Conservation (phyloP, 2,888 invertebrate genomes). For the Clostera curtula region DNA sequence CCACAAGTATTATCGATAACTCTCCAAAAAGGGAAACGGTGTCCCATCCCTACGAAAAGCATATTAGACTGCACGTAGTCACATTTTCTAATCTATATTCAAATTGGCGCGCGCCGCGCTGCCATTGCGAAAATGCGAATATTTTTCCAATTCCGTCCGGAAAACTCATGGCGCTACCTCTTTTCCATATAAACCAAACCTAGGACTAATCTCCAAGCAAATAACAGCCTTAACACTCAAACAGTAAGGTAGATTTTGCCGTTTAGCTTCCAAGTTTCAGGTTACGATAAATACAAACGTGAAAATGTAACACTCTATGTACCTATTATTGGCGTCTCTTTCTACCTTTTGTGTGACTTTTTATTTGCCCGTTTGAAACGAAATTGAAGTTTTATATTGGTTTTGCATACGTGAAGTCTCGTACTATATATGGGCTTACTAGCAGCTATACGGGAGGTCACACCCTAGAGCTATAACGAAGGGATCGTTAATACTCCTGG, state of each 20-base stretch:
- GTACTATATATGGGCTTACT: too few relatives aligned
- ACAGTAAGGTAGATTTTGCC: constrained; percentile 7
- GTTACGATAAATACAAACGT: constrained; percentile 26
- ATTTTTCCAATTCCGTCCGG: constrained; percentile 70
- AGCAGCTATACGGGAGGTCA: too few relatives aligned
- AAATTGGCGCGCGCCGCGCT: constrained; percentile 59
- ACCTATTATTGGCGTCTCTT: constrained; percentile 39
- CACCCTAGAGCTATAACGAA: too few relatives aligned
- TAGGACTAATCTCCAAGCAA: neutral
- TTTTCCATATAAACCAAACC: constrained; percentile 12
- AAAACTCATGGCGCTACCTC: constrained; percentile 51
- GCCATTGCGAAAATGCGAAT: constrained; percentile 63
- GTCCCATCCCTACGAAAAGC: constrained; percentile 41
- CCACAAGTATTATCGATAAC: neutral
- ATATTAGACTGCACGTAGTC: constrained; percentile 65
- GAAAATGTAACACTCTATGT: constrained; percentile 37
- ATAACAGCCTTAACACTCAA: constrained; percentile 18
- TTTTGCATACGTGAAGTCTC: too few relatives aligned
- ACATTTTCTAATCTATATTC: constrained; percentile 73
- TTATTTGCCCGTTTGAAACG: constrained; percentile 21
- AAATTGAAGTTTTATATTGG: constrained; percentile 15
- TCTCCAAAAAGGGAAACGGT: constrained; percentile 12
- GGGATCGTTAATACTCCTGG: too few relatives aligned
- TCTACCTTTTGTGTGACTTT: constrained; percentile 33
- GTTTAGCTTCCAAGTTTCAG: constrained; percentile 6